These are phyloP conservation scores for Nesometra sesokonis DNA, from an alignment of 35 echinoderm and acorn worm species.

Conservation along the genomic window DNA sequence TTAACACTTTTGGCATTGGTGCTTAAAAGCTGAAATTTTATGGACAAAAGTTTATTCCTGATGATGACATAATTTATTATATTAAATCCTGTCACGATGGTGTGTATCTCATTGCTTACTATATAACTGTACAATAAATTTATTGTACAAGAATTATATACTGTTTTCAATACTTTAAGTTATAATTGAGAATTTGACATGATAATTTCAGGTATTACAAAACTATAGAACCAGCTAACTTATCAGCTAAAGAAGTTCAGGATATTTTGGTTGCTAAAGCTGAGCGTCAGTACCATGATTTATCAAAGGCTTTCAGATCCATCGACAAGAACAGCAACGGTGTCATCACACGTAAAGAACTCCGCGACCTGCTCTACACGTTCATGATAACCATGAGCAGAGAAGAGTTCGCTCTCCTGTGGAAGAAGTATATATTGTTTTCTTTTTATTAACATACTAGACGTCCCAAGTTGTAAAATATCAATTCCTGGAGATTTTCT, in stretches of 20 bases:
- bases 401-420: constrained; percentile 70
- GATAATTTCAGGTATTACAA: constrained; percentile 58
- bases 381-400: constrained; percentile 97
- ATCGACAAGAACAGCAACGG: constrained; percentile 91
- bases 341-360: constrained; percentile 89
- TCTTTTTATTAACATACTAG: too few species aligned
- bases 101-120: too few species aligned
- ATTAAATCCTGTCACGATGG: too few species aligned
- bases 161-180: background rate
- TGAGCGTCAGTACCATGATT: constrained; percentile 73
- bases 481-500: too few species aligned
- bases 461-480: too few species aligned
- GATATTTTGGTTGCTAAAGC: constrained; percentile 89
- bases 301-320: constrained; percentile 83
- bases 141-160: too few species aligned
- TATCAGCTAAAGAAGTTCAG: constrained; percentile 81
- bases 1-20: too few species aligned
- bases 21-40: too few species aligned
- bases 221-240: constrained; percentile 69
- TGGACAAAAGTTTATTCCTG: too few species aligned
- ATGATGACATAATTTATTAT: too few species aligned
- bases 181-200: background rate
- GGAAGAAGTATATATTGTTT: constrained; percentile 48
- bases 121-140: too few species aligned
- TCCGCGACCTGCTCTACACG: constrained; percentile 80